These are phyloP conservation scores for Anas flavirostris DNA, from an alignment of 2,797 vertebrate species.

Conservation along the genomic window DNA sequence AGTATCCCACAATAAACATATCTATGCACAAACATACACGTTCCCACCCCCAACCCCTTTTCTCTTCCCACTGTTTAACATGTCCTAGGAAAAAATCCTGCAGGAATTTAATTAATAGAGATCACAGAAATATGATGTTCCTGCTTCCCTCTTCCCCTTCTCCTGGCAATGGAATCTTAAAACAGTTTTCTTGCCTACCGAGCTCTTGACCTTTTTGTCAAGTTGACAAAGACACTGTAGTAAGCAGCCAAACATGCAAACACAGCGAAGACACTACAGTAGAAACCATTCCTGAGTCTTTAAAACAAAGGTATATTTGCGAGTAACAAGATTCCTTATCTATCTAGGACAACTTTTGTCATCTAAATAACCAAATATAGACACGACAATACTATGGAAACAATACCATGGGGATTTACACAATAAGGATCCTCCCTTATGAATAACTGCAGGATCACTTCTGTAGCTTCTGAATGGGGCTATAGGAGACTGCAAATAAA, in stretches of 20 bases:
- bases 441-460: background rate
- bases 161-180: background rate
- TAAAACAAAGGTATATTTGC: background rate
- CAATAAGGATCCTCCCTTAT: background rate
- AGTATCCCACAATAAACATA: background rate
- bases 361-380: background rate
- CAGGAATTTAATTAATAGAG: background rate
- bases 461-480: background rate
- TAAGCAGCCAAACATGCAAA: background rate
- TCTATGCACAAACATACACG: background rate
- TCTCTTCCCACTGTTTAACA: background rate
- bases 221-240: background rate
- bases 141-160: background rate
- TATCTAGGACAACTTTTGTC: background rate
- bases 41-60: no score
- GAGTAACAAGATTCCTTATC: background rate
- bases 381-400: background rate
- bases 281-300: background rate
- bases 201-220: background rate
- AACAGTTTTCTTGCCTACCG: background rate
- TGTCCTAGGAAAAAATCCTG: background rate
- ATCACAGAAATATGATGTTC: background rate
- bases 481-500: background rate
- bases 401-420: background rate
- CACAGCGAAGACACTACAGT: background rate